Percentiles rank a stretch among this genome's conserved stretches.
Conservation (phyloP, 2,113 vertebrate species). For the Saguinus midas region DNA sequence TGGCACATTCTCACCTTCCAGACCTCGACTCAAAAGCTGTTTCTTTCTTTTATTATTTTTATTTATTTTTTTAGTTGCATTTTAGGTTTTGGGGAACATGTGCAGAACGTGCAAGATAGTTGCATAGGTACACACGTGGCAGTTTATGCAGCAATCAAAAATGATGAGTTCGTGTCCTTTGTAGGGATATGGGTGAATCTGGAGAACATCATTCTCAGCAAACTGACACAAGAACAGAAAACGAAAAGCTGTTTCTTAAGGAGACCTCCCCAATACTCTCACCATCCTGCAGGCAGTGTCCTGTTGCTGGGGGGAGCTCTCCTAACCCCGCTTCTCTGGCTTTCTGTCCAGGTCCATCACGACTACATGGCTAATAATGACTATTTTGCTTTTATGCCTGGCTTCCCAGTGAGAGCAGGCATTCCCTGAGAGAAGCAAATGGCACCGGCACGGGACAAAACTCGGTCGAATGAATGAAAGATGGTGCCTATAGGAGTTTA, state of each 20-base stretch:
- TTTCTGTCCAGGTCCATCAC: background rate
- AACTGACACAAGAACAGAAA: too few species aligned
- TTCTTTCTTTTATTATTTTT: background rate
- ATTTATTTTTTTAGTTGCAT: too few species aligned
- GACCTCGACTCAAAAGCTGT: background rate
- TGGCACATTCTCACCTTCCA: background rate
- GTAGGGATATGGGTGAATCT: too few species aligned
- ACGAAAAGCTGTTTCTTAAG: background rate
- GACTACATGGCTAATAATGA: background rate
- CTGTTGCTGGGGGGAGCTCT: background rate
- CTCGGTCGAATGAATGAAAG: background rate
- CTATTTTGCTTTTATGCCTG: background rate
- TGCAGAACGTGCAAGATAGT: too few species aligned
- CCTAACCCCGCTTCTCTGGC: background rate
- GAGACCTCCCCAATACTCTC: background rate
- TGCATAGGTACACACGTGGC: too few species aligned
- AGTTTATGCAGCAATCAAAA: too few species aligned
- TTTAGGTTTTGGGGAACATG: too few species aligned
- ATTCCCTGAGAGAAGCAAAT: background rate
- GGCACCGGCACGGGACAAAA: background rate
- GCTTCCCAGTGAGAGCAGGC: background rate
- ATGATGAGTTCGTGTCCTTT: too few species aligned
- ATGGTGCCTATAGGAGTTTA: background rate
- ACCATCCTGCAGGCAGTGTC: fast-evolving
- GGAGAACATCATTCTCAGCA: too few species aligned